Conservation (phyloP, 2,113 vertebrate genomes). For the Aldabrachelys gigantea region DNA sequence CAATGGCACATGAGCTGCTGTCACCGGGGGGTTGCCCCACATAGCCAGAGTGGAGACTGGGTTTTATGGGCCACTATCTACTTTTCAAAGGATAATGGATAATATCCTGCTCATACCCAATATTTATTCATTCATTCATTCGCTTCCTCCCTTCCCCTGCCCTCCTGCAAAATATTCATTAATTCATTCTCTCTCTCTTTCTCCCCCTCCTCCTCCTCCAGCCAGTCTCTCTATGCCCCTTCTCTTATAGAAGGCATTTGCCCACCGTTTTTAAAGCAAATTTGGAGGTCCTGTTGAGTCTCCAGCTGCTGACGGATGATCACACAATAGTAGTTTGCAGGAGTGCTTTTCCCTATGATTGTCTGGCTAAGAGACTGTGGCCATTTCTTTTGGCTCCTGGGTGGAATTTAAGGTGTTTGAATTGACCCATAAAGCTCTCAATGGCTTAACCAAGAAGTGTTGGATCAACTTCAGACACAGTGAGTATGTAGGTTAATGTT, state of each 20-base stretch:
- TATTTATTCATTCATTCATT: not conserved
- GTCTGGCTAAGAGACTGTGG: not conserved
- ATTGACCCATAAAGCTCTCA: not conserved
- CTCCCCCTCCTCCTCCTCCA: not conserved
- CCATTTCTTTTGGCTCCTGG: not conserved
- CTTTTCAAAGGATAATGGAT: not conserved
- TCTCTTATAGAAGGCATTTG: not conserved
- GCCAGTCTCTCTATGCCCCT: not conserved
- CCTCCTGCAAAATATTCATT: no score
- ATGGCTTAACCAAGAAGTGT: rapidly evolving
- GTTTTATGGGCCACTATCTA: not conserved
- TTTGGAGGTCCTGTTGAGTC: not conserved
- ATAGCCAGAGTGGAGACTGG: not conserved
- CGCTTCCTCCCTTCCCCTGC: no score
- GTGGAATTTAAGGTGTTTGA: not conserved
- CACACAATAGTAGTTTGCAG: not conserved
- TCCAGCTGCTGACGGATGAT: rapidly evolving
- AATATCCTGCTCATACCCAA: not conserved
- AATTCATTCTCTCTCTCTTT: not conserved
- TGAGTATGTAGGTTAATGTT: not conserved
- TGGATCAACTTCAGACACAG: rapidly evolving
- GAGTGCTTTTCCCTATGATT: not conserved
- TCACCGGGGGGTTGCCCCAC: not conserved
- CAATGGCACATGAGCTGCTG: not conserved
- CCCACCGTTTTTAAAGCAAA: not conserved